phyloP scores from a whole-genome alignment of 1,140 invertebrate genomes.

The Listronotus bonariensis region DNA sequence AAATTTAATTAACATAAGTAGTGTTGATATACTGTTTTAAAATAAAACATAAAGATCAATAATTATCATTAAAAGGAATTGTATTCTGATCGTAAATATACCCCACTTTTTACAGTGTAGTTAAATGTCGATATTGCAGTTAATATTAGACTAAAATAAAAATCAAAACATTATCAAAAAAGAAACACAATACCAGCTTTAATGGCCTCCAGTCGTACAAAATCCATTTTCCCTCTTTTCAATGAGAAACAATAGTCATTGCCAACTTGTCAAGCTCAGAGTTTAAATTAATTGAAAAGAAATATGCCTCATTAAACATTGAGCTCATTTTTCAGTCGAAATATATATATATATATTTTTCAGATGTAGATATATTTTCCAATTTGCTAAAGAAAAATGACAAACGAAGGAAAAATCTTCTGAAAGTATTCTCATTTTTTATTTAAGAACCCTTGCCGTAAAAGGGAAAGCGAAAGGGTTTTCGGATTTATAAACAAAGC shows the following conservation, averaged over 20 bases:
- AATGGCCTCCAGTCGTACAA: not conserved
- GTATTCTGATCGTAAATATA: too few species aligned
- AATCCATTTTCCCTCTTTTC: slow-evolving; percentile 23
- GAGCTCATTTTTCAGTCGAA: slow-evolving; percentile 21
- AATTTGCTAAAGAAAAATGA: slow-evolving; percentile 23
- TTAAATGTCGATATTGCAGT: too few species aligned
- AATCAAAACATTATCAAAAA: too few species aligned
- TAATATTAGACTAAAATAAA: too few species aligned
- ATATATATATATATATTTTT: slow-evolving; percentile 22
- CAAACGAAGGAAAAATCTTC: slow-evolving; percentile 23
- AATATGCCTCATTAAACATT: slow-evolving; percentile 33
- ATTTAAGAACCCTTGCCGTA: slow-evolving; percentile 2
- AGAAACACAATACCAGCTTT: too few species aligned
- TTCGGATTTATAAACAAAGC: slow-evolving; percentile 8
- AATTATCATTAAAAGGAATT: too few species aligned
- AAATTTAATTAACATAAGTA: too few species aligned
- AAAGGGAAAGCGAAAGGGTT: slow-evolving; percentile 10
- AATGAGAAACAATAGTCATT: slow-evolving; percentile 29
- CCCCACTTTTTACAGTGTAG: too few species aligned
- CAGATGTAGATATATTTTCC: slow-evolving; percentile 26
- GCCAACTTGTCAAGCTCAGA: slow-evolving; percentile 27
- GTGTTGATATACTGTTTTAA: too few species aligned
- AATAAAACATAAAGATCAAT: too few species aligned
- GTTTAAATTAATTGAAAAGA: slow-evolving; percentile 36
- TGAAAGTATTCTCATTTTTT: slow-evolving; percentile 27